Evolutionary conservation across 2,888 invertebrate species (phyloP), one percentile per base, ranked within the genome.

Genomic region (Caenorhabditis sp.): DNA sequence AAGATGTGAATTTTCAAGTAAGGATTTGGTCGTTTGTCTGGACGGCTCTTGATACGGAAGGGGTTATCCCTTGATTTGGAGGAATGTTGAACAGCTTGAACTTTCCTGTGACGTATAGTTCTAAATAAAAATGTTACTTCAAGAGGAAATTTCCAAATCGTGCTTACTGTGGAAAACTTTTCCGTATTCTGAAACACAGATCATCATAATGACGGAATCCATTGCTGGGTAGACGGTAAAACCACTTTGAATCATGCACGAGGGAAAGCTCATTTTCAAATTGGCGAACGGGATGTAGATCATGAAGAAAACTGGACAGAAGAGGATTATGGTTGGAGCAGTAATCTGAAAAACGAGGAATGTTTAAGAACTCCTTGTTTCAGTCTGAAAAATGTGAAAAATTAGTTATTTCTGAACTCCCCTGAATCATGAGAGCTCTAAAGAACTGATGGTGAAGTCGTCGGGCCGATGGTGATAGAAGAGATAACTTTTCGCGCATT

Each of bases 151-250:
- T 32, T 32, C 9, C 9, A 9, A 32, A 32, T 32, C 32, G 4
- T 32, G 32, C 32, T 32, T 13, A 70, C 69, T 51, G 35, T 28
- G 32, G 35, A 51, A 35, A 35, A 22, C 51, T 35, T 37, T 35
- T 18, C 64, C 64, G 24, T 65, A 65, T n/a, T 65, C 64, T 8
- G 64, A 65, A 4, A 65, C 64, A 22, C 64, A 65, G 18, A 8
- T 15, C 64, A 65, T 65, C 5, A 65, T 51, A n/a, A 58, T 50
- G n/a, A 58, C 35, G 0, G 69, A 70, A 20, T 74, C 72, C n/a
- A 74, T 37, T 0, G 64, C 72, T 35, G 72, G 72, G 47, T 74
- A 74, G 24, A 74, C 56, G 22, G 64, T 65, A 28, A 74, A 74
- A 13, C 44, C 50, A 13, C 58, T 35, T 37, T 35, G 37, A 44